A percentile compares a stretch with the other conserved stretches of the same genome.
Evolutionary conservation across 2,797 vertebrate genomes (phyloP).

Genomic region (Cyclura pinguis): DNA sequence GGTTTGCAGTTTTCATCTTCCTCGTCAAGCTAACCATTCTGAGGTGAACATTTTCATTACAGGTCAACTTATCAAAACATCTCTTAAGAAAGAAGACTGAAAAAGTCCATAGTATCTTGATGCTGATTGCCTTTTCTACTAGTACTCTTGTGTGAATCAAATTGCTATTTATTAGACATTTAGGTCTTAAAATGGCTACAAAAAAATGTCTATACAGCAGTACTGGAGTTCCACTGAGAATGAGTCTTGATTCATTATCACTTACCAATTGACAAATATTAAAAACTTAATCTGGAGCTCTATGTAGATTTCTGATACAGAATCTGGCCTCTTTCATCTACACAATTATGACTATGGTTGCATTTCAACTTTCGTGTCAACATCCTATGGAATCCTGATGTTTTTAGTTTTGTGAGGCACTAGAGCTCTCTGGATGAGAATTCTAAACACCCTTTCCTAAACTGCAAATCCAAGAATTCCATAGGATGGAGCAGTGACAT

Average conservation of each 20-base stretch:
- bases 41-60: constrained; percentile 59
- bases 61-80: constrained; percentile 55
- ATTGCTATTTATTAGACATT: constrained; percentile 15
- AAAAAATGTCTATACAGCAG: not conserved
- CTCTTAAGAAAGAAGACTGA: constrained; percentile 48
- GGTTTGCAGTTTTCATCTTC: constrained; percentile 36
- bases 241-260: not conserved
- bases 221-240: not conserved
- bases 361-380: too few relatives aligned
- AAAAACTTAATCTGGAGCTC: not conserved
- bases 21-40: constrained; percentile 42
- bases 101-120: constrained; percentile 20
- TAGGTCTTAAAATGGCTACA: constrained; percentile 23
- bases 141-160: constrained; percentile 21
- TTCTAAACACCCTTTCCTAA: too few relatives aligned
- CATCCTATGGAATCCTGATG: too few relatives aligned
- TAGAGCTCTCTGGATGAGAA: too few relatives aligned
- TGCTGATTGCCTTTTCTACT: constrained; percentile 30
- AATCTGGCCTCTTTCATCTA: not conserved
- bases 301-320: not conserved
- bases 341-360: too few relatives aligned
- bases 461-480: too few relatives aligned
- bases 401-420: too few relatives aligned
- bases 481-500: too few relatives aligned
- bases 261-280: not conserved